phyloP scores from a whole-genome alignment of 2,888 invertebrate species.

The Ligdia adustata region DNA sequence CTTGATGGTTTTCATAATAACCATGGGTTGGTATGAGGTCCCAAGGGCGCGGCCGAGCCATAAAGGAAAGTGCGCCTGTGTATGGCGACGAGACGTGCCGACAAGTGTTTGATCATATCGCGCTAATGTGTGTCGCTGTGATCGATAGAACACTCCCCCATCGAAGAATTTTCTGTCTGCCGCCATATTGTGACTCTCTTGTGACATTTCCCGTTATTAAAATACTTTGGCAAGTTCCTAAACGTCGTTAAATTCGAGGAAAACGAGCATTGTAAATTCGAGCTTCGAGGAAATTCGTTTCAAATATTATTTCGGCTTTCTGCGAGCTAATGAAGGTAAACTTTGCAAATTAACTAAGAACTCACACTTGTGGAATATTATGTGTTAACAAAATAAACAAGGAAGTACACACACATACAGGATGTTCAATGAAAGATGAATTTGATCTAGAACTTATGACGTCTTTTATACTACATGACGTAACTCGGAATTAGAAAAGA shows the following conservation, averaged over 20 bases:
- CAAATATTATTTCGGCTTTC: constrained; percentile 9
- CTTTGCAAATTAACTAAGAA: constrained; percentile 2
- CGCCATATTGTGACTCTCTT: constrained; percentile 7
- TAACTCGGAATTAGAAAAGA: no score
- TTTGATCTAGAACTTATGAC: no score
- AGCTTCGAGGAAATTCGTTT: background rate
- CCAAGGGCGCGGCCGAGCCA: constrained; percentile 48
- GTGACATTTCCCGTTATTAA: constrained; percentile 13
- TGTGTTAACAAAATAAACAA: no score
- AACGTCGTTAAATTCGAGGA: constrained; percentile 3
- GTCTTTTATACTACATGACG: no score
- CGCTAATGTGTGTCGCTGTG: constrained; percentile 63
- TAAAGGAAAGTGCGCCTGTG: constrained; percentile 57
- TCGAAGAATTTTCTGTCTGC: constrained; percentile 41
- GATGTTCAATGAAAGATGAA: no score
- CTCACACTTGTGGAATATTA: background rate
- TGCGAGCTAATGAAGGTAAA: constrained; percentile 12
- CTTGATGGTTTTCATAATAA: constrained; percentile 26
- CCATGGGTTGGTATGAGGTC: constrained; percentile 35
- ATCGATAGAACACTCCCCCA: constrained; percentile 61
- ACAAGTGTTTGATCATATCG: constrained; percentile 71
- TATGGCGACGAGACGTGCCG: constrained; percentile 55
- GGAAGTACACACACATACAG: no score
- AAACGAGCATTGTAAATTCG: no score
- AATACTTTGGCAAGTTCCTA: constrained; percentile 13